phyloP scores from a whole-genome alignment of 2,797 vertebrate genomes.

The Tapera naevia region DNA sequence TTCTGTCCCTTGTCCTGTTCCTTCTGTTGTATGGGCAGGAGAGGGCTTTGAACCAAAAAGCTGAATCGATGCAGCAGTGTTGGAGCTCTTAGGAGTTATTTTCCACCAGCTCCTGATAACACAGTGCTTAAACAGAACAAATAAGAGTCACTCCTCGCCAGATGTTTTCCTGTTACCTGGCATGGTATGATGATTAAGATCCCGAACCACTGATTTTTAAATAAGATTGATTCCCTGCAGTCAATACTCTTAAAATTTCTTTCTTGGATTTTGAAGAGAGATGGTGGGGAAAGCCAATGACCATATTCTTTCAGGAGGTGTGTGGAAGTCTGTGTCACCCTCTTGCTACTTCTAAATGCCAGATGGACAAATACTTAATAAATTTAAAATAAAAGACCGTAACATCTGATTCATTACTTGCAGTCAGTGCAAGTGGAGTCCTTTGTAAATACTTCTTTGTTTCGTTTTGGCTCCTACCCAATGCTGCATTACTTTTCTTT shows the following conservation, averaged over 20 bases:
- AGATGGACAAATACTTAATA: background rate
- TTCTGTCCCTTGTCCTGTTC: background rate
- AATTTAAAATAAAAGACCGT: background rate
- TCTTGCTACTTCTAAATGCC: background rate
- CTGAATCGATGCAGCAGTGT: background rate
- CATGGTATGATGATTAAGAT: background rate
- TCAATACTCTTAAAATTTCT: background rate
- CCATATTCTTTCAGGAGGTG: background rate
- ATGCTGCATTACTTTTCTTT: background rate
- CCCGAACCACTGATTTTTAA: background rate
- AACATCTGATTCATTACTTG: background rate
- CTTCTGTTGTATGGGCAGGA: background rate
- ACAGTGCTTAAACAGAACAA: background rate
- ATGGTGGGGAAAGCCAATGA: fast-evolving
- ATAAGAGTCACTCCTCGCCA: background rate
- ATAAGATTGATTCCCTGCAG: background rate
- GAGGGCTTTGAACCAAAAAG: background rate
- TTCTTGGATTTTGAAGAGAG: background rate
- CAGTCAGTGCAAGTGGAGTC: background rate
- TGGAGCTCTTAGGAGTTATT: background rate
- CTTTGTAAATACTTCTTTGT: background rate
- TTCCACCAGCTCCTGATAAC: background rate
- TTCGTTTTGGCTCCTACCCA: background rate
- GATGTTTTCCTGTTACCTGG: background rate
- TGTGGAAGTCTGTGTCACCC: background rate